These are phyloP conservation scores for Drosophila acutilabella DNA, from an alignment of 2,888 invertebrate genomes.

Conservation along the genomic window DNA sequence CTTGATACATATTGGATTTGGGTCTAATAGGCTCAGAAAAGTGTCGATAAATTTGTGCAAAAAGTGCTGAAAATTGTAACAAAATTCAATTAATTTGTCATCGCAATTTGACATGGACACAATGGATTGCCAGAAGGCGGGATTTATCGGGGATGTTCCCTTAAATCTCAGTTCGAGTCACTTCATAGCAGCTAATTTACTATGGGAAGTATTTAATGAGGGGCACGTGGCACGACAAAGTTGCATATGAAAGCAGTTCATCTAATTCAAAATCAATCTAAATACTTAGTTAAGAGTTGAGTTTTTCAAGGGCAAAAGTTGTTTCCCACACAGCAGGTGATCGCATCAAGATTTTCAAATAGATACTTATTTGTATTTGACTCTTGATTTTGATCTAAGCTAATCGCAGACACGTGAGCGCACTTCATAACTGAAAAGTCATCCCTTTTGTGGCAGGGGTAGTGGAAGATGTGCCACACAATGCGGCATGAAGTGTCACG, in stretches of 20 bases:
- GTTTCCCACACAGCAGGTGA: slow-evolving; percentile 69
- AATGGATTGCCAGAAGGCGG: slow-evolving; percentile 3
- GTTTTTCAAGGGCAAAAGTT: not conserved
- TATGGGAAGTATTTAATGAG: slow-evolving; percentile 45
- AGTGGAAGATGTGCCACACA: slow-evolving; percentile 41
- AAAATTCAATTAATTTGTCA: slow-evolving; percentile 76
- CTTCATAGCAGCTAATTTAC: slow-evolving; percentile 34
- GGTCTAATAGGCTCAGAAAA: slow-evolving; percentile 41
- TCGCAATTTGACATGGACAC: slow-evolving; percentile 59
- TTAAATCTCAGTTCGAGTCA: slow-evolving; percentile 22
- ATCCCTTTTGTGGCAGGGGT: slow-evolving; percentile 28
- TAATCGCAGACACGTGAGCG: slow-evolving; percentile 82
- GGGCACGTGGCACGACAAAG: slow-evolving; percentile 33
- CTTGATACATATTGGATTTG: slow-evolving; percentile 57
- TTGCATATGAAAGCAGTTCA: not conserved
- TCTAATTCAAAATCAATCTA: slow-evolving; percentile 2
- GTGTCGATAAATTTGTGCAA: slow-evolving; percentile 40
- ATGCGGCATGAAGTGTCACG: slow-evolving; percentile 83
- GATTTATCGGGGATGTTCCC: slow-evolving; percentile 24
- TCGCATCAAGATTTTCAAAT: slow-evolving; percentile 20
- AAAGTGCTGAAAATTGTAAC: slow-evolving; percentile 53
- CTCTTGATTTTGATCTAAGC: slow-evolving; percentile 38
- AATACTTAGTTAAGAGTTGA: slow-evolving; percentile 11
- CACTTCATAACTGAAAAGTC: slow-evolving; percentile 62
- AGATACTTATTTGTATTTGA: slow-evolving; percentile 9